Base-by-base conservation (phyloP, 2,113 vertebrate species). In the Ochotona curzoniae region DNA sequence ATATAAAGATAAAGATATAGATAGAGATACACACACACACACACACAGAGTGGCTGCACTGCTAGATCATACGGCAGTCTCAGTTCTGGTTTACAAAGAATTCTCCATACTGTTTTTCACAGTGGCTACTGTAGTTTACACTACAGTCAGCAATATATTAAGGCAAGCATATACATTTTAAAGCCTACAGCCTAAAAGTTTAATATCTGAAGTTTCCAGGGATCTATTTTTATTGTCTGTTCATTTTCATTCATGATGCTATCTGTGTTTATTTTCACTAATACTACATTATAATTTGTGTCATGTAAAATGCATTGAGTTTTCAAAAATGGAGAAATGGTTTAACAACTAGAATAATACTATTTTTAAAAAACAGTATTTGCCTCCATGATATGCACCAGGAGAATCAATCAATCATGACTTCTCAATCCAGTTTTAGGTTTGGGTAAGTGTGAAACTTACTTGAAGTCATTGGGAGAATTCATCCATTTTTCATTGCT, bases 341-440 rank as follows among this genome's bases (percentile, higher is more conserved):
- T 3, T 70, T 51, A 0, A 82, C 35, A 8, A 76, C 5, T 49
- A 85, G 20, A 12, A 28, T 83, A 15, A 28, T 47, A 12, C 21
- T 71, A 64, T 70, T 49, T 70, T 91, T 90, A n/a, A 73, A 74
- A 67, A 88, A 7, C 35, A 84, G 20, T 38, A 1, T 80, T 95
- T 90, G 7, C 17, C 66, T 60, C 18, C 38, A 38, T 67, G 75
- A 84, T 17, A 7, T 57, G 54, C 54, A 2, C 8, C 5, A 63
- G 28, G 23, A 12, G 4, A 6, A 73, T 44, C 3, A 54, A 6
- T 28, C 70, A 70, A 81, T 60, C 30, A 49, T 64, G 30, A 70
- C 64, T 51, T 3, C 7, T 83, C 47, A 49, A 35, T 75, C 21
- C 14, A 13, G 0, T 51, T 35, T 87, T 26, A 38, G 35, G 3